phyloP scores from a whole-genome alignment of 1,140 invertebrate species.

The Heterodera schachtii region DNA sequence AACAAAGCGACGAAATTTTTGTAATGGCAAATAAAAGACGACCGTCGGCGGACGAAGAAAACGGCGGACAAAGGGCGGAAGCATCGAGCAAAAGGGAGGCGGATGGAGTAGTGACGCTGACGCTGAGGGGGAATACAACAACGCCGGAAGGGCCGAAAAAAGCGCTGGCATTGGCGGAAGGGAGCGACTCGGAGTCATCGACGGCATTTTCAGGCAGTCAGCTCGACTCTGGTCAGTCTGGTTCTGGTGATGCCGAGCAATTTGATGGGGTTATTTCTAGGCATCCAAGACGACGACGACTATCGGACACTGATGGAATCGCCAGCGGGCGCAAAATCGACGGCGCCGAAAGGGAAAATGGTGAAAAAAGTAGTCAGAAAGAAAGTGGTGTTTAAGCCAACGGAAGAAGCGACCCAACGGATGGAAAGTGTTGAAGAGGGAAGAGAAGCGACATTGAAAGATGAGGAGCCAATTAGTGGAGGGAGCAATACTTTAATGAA shows the following conservation, averaged over 20 bases:
- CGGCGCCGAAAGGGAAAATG: slow-evolving; percentile 1
- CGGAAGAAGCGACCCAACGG: background rate
- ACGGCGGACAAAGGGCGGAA: background rate
- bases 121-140: background rate
- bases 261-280: background rate
- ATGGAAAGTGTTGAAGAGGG: slow-evolving; percentile 8
- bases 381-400: background rate
- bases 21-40: slow-evolving; percentile 10
- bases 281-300: slow-evolving; percentile 30
- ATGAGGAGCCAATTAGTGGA: background rate
- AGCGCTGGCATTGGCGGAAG: background rate
- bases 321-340: background rate
- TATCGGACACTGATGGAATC: slow-evolving; percentile 21
- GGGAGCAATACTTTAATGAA: too few species aligned
- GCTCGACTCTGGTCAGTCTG: slow-evolving; percentile 20
- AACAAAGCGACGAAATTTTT: slow-evolving; percentile 38
- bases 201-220: slow-evolving; percentile 16
- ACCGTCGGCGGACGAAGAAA: background rate
- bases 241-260: background rate
- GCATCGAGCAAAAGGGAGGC: background rate
- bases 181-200: slow-evolving; percentile 17
- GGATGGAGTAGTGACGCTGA: too few species aligned
- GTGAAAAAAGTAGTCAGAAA: background rate
- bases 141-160: background rate
- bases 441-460: background rate